Evolutionary conservation across 2,888 invertebrate species (phyloP).

Genomic region (Notocelia uddmanniana): DNA sequence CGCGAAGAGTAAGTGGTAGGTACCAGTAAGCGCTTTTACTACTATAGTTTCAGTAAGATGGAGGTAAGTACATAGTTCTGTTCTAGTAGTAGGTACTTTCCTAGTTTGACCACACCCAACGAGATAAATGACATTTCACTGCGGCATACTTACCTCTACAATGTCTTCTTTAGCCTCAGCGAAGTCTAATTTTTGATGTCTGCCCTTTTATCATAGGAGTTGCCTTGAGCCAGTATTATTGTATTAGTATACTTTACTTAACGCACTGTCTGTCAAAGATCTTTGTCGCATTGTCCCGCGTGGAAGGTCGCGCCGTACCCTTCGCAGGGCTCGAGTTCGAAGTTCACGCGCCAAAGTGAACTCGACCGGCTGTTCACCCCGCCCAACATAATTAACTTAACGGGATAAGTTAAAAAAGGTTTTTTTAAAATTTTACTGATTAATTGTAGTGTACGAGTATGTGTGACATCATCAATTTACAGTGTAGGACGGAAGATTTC

Average conservation of each 20-base stretch:
- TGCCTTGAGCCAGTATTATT: neutral
- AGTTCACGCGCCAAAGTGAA: constrained; percentile 39
- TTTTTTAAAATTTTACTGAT: neutral
- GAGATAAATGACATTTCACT: too few species aligned
- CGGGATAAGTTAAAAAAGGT: constrained; percentile 8
- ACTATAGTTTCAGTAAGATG: too few species aligned
- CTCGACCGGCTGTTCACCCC: constrained; percentile 35
- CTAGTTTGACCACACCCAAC: too few species aligned
- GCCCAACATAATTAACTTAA: constrained; percentile 12
- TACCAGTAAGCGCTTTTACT: too few species aligned
- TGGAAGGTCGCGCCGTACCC: constrained; percentile 33
- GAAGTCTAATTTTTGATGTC: too few species aligned
- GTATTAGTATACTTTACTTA: neutral
- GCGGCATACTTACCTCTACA: too few species aligned
- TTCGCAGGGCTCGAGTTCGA: constrained; percentile 31
- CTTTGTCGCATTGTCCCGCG: constrained; percentile 2
- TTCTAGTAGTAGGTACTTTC: too few species aligned
- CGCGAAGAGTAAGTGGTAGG: too few species aligned
- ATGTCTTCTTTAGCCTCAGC: too few species aligned
- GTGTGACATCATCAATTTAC: neutral
- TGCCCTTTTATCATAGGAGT: neutral
- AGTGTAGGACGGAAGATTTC: too few species aligned
- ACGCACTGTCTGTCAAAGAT: constrained; percentile 10
- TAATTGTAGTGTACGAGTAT: neutral
- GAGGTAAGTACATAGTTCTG: too few species aligned